These are phyloP conservation scores for Macroglossus sobrinus DNA, from an alignment of 2,113 vertebrate species.

Conservation along the genomic window DNA sequence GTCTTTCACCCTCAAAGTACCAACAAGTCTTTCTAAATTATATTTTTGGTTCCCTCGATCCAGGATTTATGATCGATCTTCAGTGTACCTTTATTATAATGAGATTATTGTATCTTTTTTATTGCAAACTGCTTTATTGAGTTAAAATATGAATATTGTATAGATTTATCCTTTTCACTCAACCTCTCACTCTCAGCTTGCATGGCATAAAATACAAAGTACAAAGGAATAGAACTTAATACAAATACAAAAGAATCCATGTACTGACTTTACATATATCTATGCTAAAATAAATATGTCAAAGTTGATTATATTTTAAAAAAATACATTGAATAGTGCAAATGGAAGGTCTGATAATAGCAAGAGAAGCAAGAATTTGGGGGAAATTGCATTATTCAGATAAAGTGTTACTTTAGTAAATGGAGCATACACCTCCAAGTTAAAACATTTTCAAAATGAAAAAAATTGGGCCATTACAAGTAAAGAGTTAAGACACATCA, in stretches of 20 bases:
- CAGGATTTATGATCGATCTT: not conserved
- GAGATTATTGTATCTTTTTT: not conserved
- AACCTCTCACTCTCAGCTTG: not conserved
- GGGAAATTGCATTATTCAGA: not conserved
- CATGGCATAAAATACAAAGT: not conserved
- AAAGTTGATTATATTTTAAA: not conserved
- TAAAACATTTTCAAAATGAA: constrained; percentile 30
- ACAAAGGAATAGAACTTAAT: not conserved
- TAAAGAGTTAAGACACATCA: constrained; percentile 16
- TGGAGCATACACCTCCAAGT: constrained; percentile 37
- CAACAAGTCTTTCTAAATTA: not conserved
- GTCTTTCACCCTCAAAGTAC: not conserved
- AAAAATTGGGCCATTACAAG: not conserved
- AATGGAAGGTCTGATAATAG: constrained; percentile 25
- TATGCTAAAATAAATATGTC: constrained; percentile 3
- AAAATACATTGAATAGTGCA: not conserved
- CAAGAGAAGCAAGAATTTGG: not conserved
- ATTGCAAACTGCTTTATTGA: not conserved
- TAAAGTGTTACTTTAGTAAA: constrained; percentile 42
- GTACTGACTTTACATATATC: not conserved
- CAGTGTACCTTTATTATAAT: not conserved
- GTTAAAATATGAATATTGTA: not conserved
- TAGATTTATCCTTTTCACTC: not conserved
- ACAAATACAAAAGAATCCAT: not conserved
- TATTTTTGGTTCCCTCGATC: not conserved